Conservation (phyloP, 2,888 invertebrate species). For the Aleiodes alternator region DNA sequence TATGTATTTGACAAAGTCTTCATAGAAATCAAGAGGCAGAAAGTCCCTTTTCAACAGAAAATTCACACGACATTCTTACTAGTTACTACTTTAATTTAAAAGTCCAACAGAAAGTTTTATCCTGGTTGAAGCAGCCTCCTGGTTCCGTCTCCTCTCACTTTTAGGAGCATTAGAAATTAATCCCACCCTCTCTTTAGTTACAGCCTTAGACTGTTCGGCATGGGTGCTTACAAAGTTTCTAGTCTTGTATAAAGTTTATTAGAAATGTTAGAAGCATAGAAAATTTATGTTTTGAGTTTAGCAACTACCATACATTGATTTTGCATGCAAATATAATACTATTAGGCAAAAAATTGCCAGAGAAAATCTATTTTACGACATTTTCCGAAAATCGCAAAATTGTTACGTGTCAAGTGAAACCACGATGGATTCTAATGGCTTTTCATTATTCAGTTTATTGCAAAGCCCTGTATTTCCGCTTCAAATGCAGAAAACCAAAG, state of each 20-base stretch:
- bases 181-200: conserved; percentile 37
- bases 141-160: conserved; percentile 21
- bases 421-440: no score
- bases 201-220: conserved; percentile 33
- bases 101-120: conserved; percentile 39
- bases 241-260: conserved; percentile 17
- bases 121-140: conserved; percentile 36
- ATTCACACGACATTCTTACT: conserved; percentile 37
- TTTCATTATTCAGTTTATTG: no score
- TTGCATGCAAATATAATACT: neutral
- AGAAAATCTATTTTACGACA: neutral
- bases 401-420: no score
- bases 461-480: no score
- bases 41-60: conserved; percentile 25
- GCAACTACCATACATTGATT: conserved; percentile 57
- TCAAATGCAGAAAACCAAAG: no score
- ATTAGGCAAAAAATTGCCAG: neutral
- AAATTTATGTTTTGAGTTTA: conserved; percentile 58
- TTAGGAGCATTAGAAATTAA: conserved; percentile 54
- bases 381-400: no score
- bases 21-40: conserved; percentile 7
- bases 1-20: no score
- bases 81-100: conserved; percentile 49
- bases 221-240: conserved; percentile 28
- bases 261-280: neutral